A percentile compares a stretch with the other conserved stretches of the same genome.
These are phyloP conservation scores for Sterrhoptilus dennistouni DNA, from an alignment of 2,113 vertebrate genomes.

Conservation along the genomic window DNA sequence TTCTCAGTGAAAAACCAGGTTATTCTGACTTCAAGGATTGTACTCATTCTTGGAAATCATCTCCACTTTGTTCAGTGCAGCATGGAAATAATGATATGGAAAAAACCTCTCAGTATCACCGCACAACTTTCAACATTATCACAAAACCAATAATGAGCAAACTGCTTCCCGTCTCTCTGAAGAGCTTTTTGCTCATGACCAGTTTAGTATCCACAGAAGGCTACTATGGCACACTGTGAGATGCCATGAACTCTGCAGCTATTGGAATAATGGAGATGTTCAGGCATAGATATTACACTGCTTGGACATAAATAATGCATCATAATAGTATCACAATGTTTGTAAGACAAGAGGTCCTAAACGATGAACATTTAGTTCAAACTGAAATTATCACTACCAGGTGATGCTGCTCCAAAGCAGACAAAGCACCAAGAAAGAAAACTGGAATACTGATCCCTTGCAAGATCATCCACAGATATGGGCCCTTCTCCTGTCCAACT, in stretches of 20 bases:
- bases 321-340: background rate
- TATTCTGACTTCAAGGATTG: background rate
- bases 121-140: background rate
- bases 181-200: background rate
- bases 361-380: background rate
- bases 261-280: background rate
- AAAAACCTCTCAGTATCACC: fast-evolving
- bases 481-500: background rate
- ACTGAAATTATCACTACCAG: background rate
- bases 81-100: background rate
- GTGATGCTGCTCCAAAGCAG: background rate
- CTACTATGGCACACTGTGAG: background rate
- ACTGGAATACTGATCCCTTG: background rate
- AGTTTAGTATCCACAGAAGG: background rate
- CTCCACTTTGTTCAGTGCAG: background rate
- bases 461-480: fast-evolving
- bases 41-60: background rate
- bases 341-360: background rate
- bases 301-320: conserved; percentile 15
- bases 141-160: background rate
- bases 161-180: background rate
- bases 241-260: background rate
- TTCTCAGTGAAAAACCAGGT: fast-evolving
- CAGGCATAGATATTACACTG: background rate
- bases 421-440: background rate